These are phyloP conservation scores for Heteropelma amictum DNA, from an alignment of 2,888 invertebrate species.

Conservation along the genomic window DNA sequence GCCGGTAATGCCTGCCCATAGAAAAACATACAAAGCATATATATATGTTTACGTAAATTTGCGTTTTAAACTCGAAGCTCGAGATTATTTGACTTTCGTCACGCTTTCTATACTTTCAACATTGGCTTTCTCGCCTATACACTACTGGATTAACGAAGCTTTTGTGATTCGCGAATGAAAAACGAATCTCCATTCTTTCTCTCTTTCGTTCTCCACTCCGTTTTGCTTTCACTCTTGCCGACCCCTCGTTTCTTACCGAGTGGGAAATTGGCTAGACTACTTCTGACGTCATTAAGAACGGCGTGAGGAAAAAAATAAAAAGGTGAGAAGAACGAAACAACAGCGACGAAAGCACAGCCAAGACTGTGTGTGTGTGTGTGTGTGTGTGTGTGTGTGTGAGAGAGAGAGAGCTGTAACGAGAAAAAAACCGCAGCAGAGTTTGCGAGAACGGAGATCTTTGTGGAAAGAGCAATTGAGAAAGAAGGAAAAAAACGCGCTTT, in stretches of 20 bases:
- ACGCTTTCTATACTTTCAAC: slow-evolving; percentile 21
- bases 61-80: slow-evolving; percentile 24
- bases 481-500: too few relatives aligned
- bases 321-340: neutral
- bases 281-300: slow-evolving; percentile 22
- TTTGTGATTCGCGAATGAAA: slow-evolving; percentile 43
- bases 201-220: neutral
- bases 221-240: neutral
- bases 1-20: slow-evolving; percentile 26
- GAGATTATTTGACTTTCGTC: slow-evolving; percentile 39
- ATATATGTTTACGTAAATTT: neutral
- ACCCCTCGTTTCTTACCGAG: neutral
- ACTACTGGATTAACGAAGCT: slow-evolving; percentile 46
- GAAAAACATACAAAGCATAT: neutral
- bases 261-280: slow-evolving; percentile 38
- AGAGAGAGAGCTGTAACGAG: too few relatives aligned
- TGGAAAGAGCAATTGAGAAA: too few relatives aligned
- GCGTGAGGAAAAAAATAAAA: neutral
- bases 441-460: too few relatives aligned
- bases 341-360: too few relatives aligned
- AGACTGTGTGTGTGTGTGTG: too few relatives aligned
- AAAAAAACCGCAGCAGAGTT: too few relatives aligned
- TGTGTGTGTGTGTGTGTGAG: too few relatives aligned
- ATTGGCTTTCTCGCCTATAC: slow-evolving; percentile 16
- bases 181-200: slow-evolving; percentile 9